phyloP scores from a whole-genome alignment of 2,797 vertebrate genomes.

The Potorous gilbertii region DNA sequence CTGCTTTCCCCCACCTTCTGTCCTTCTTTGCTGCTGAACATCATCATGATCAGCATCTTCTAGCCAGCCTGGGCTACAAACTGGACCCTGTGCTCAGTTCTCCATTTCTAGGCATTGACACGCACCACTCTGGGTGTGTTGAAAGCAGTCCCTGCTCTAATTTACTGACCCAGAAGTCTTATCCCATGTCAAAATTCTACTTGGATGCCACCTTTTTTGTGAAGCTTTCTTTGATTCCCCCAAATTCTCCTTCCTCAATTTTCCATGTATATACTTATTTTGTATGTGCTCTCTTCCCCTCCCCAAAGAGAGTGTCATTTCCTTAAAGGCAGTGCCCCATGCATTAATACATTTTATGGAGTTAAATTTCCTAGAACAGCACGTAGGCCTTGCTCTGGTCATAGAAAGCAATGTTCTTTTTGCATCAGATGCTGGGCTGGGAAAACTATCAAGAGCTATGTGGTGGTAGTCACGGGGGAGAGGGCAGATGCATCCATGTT shows the following conservation, averaged over 20 bases:
- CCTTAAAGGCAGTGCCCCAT: background rate
- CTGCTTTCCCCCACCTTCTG: background rate
- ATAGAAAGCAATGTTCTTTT: background rate
- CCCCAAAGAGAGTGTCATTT: background rate
- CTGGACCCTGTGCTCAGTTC: background rate
- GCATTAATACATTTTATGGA: background rate
- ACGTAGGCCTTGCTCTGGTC: slow-evolving; percentile 36
- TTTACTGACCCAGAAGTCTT: background rate
- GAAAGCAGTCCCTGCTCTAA: background rate
- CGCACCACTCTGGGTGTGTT: background rate
- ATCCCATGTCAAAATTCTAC: background rate
- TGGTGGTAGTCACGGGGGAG: background rate
- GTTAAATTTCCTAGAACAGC: background rate
- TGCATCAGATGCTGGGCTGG: slow-evolving; percentile 11
- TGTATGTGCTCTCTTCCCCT: background rate
- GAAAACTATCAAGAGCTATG: background rate
- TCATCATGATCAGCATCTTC: background rate
- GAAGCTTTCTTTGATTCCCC: background rate
- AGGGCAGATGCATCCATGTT: slow-evolving; percentile 14
- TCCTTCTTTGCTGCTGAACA: background rate
- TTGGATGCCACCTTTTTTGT: background rate
- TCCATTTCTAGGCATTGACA: background rate
- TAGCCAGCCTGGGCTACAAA: background rate
- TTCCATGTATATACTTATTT: background rate
- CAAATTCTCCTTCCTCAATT: background rate